phyloP scores from a whole-genome alignment of 2,797 vertebrate species.

The Galagoides demidoff region DNA sequence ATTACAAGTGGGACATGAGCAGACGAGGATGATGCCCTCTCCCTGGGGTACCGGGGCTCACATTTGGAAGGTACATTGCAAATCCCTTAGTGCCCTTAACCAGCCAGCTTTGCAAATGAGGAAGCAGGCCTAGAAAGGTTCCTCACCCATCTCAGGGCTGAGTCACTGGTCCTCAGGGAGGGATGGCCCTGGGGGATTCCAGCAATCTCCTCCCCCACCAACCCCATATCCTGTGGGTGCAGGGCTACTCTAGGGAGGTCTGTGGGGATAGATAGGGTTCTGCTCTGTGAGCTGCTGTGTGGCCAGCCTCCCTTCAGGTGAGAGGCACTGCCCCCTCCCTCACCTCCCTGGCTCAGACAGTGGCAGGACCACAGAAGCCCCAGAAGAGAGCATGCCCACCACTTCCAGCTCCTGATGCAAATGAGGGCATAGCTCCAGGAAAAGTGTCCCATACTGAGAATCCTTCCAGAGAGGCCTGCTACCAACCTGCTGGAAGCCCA shows the following conservation, averaged over 20 bases:
- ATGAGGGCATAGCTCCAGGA: neutral
- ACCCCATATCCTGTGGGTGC: neutral
- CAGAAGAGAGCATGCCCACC: neutral
- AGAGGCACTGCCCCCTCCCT: fast-evolving
- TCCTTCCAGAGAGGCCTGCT: neutral
- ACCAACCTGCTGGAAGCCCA: neutral
- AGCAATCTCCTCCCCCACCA: too few relatives aligned
- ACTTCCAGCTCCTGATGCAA: neutral
- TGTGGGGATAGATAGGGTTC: neutral
- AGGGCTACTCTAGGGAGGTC: neutral
- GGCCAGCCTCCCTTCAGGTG: neutral
- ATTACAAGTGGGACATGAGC: neutral
- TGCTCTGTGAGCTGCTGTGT: neutral
- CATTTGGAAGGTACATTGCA: neutral
- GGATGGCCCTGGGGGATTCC: neutral
- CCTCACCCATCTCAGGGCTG: neutral
- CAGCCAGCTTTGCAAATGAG: neutral
- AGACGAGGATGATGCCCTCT: neutral
- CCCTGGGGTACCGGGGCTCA: neutral
- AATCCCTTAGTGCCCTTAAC: neutral
- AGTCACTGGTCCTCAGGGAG: neutral
- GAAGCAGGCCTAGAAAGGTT: neutral
- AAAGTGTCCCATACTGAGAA: neutral
- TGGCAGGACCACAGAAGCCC: neutral
- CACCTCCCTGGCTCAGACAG: neutral